Percentiles rank a stretch among this genome's conserved stretches.
These are phyloP conservation scores for Halesus radiatus DNA, from an alignment of 1,140 invertebrate genomes.

Conservation along the genomic window DNA sequence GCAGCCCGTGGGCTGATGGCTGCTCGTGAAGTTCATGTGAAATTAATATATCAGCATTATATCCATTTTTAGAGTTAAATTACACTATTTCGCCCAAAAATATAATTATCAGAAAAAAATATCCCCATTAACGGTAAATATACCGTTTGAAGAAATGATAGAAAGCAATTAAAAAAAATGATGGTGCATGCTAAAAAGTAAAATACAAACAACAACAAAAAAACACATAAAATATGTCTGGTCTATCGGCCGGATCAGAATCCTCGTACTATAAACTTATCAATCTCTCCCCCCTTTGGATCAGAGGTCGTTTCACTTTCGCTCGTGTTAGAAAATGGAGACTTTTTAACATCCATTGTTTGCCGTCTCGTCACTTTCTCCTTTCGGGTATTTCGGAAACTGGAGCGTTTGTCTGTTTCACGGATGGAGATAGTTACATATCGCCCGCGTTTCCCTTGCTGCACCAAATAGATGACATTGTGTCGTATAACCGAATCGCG, in stretches of 20 bases:
- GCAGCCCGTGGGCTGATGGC: conserved; percentile 19
- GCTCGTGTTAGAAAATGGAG: conserved; percentile 33
- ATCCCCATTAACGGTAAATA: too few relatives aligned
- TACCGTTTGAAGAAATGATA: too few relatives aligned
- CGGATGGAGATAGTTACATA: conserved; percentile 18
- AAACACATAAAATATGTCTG: too few relatives aligned
- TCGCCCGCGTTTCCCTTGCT: conserved; percentile 11
- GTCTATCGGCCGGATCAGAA: too few relatives aligned
- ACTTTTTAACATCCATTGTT: conserved; percentile 48
- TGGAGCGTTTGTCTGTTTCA: conserved; percentile 47
- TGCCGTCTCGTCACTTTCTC: conserved; percentile 41
- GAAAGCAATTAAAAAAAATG: too few relatives aligned
- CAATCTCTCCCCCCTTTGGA: neutral
- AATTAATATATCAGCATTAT: too few relatives aligned
- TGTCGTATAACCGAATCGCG: too few relatives aligned
- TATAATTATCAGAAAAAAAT: too few relatives aligned
- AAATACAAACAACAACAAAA: too few relatives aligned
- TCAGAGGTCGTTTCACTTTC: conserved; percentile 48
- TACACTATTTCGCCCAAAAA: too few relatives aligned
- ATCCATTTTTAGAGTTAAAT: too few relatives aligned
- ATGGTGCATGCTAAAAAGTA: too few relatives aligned
- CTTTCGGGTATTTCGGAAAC: conserved; percentile 38
- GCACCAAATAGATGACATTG: neutral
- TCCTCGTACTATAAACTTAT: neutral
- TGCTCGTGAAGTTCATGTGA: conserved; percentile 1